Base-by-base conservation (phyloP, 2,888 invertebrate species). In the Nemotelus pantherinus region DNA sequence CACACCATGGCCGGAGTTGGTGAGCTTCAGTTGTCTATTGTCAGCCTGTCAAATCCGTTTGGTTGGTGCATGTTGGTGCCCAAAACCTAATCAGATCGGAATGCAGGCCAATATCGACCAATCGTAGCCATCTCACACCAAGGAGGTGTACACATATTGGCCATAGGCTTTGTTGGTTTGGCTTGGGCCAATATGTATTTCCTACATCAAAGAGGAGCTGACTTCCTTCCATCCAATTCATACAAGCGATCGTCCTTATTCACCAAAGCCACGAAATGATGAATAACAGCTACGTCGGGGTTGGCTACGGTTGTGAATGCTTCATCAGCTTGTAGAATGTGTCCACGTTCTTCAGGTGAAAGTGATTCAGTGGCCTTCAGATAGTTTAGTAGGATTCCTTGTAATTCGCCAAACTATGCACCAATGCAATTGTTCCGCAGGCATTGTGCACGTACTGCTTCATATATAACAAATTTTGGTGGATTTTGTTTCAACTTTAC, bases 351-450 rank as follows among this genome's bases (percentile, higher is more conserved):
- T 76, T 91, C 90, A 3, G 95, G 93, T 79, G 90, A 90, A 83
- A 95, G 85, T 57, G 88, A 85, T 82, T 90, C 90, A 2, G 94
- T 91, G 77, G 91, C 91, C 41, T 93, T 92, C 77, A 97, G 84
- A 83, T 96, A 95, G 76, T 91, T 90, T 85, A 96, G 94, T 82
- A 97, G 88, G 53, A 91, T 89, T 2, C 93, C 65, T 89, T 87
- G 85, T 95, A 97, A 86, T 99, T 99, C 45, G 95, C 97, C 81
- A 99, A 90, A 81, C 96, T 92, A 85, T 99, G 99, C 78, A 99
- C 93, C 57, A 99, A 89, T n/a, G 98, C 98, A 80, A 99, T 92
- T 3, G 98, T 98, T 53, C 99, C 99, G 88, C 99, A 99, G 47
- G 99, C 98, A 88, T 99, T 99, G 78, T 93, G 93, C 71, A 98